Evolutionary conservation across 2,113 vertebrate species (phyloP), one percentile per base, ranked within the genome.

Genomic region (Callorhinus ursinus): DNA sequence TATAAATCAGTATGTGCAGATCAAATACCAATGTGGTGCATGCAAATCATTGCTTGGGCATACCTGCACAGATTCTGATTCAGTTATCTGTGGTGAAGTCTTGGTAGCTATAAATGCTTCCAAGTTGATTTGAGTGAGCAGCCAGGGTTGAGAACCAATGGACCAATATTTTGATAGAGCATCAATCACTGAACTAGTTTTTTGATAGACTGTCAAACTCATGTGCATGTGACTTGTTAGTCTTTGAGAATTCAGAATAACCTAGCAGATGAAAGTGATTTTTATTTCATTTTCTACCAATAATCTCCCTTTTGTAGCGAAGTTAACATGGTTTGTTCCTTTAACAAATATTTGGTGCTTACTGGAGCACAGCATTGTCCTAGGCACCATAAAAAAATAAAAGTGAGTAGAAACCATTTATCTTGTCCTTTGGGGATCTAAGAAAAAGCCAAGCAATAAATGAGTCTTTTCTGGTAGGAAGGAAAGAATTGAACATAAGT

Each of bases 221-320:
- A 69, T 21, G 28, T 77, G 18, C 65, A 15, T 46, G 4, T 74
- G 81, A 94, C 33, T 88, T 33, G 16, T 83, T 90, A 55, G 42
- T 74, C 71, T 90, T 82, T 91, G 67, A 96, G 74, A 94, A 86
- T 31, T 86, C 46, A 79, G 26, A 96, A 85, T 69, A 77, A 84
- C 42, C 36, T 67, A 65, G 69, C 36, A 93, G 69, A 90, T 93
- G 51, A 63, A 95, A 92, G 61, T 92, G 93, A 92, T 69, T 71
- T 90, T 94, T 76, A 97, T 83, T 96, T 94, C 42, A 88, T 88
- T 95, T 91, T 89, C 83, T 88, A 46, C 42, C 33, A 91, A 96
- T 67, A 95, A 86, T 90, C 16, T 77, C 16, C 55, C 49, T 93
- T 90, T 88, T 31, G 59, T 36, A 61, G 36, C 8, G 39, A 94